phyloP scores from a whole-genome alignment of 1,140 invertebrate genomes.

The Nixonia krombeini region DNA sequence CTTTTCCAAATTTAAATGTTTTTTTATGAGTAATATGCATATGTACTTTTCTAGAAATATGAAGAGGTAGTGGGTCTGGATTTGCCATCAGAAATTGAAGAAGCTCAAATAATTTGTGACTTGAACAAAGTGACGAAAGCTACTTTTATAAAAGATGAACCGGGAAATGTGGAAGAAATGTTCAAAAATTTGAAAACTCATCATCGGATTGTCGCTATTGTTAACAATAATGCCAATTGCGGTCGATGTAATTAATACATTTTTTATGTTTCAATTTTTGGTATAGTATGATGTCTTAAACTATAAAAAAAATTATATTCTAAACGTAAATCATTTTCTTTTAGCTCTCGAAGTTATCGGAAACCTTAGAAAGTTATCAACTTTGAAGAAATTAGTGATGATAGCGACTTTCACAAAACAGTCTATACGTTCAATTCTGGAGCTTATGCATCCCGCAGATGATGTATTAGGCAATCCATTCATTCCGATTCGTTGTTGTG shows the following conservation, averaged over 20 bases:
- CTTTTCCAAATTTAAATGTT: not conserved
- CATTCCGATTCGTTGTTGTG: constrained; percentile 59
- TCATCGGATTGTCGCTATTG: constrained; percentile 51
- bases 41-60: constrained; percentile 59
- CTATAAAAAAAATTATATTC: not conserved
- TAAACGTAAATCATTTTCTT: too few relatives aligned
- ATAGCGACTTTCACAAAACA: constrained; percentile 68
- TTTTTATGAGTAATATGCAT: constrained; percentile 6
- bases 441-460: constrained; percentile 61
- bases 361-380: constrained; percentile 56
- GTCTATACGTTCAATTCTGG: constrained; percentile 64
- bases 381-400: constrained; percentile 59
- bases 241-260: constrained; percentile 63
- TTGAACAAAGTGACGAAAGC: constrained; percentile 61
- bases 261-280: too few relatives aligned
- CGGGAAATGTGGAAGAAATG: constrained; percentile 44
- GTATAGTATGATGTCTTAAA: constrained; percentile 15
- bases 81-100: constrained; percentile 60
- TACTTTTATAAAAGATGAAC: constrained; percentile 55
- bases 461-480: constrained; percentile 59
- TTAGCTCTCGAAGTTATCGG: constrained; percentile 62
- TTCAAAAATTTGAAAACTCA: constrained; percentile 45
- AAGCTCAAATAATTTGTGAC: constrained; percentile 62
- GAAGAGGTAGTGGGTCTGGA: constrained; percentile 63
- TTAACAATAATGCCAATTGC: constrained; percentile 63